Evolutionary conservation across 2,888 invertebrate genomes (phyloP), one percentile per base, ranked within the genome.

Genomic region (Leucophenga maculata): DNA sequence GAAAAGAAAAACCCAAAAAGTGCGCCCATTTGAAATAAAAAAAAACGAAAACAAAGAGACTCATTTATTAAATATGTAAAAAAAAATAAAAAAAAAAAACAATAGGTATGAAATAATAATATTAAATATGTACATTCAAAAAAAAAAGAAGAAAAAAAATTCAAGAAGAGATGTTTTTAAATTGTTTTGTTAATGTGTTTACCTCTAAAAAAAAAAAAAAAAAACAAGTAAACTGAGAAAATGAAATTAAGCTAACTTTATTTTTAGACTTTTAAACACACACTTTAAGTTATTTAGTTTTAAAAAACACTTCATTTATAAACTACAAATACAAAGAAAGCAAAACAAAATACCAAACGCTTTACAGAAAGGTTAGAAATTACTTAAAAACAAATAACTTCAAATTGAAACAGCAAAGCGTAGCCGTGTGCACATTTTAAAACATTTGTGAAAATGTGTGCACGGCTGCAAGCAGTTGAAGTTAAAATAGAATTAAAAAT

Each of bases 251-350:
- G 55, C 69, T 16, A 62, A 66, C 54, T 65, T 72, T 14, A 65
- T 39, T 39, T 39, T 66, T 66, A 72, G 18, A 74, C 73, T 67
- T 77, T 59, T 74, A 78, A 76, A 72, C 69, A 72, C 69, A 71
- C 74, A 69, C 74, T 75, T 48, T 76, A 74, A 81, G 85, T 81
- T 82, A 83, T 82, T 85, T 78, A 82, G 83, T 80, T 81, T 59
- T 80, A 83, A 78, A 73, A 64, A 69, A 64, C 67, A 74, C 69
- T 69, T 71, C 70, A 75, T 69, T 67, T 67, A 70, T 65, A 73
- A 20, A 69, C 62, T 69, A 64, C 31, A 48, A 16, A 68, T 22
- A 72, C 6, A 50, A 62, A 26, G 22, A 22, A 26, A 18, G 13
- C 31, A 59, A 57, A 46, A 32, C 39, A 32, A 55, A 32, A 69